Evolutionary conservation across 37 sponge, comb jelly and placozoan species (phyloP).

Genomic region (Petrosia ficiformis): DNA sequence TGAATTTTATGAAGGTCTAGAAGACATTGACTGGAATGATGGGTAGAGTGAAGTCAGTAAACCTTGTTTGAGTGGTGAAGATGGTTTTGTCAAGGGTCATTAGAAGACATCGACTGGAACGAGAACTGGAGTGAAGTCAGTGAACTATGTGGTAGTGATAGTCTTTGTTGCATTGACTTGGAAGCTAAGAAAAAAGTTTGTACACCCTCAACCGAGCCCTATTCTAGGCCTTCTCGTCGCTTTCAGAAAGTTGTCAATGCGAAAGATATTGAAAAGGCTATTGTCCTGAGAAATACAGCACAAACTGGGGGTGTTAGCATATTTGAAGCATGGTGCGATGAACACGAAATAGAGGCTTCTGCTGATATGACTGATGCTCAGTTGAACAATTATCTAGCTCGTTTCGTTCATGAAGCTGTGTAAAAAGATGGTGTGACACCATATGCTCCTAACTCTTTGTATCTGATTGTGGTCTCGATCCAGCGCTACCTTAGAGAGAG

Average conservation of each 20-base stretch:
- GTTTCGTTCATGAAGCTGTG: conserved; percentile 12
- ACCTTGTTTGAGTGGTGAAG: too few species aligned
- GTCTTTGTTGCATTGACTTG: neutral
- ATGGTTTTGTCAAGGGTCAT: too few species aligned
- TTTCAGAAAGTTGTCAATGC: neutral
- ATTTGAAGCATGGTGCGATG: neutral
- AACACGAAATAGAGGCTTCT: neutral
- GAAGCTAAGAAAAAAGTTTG: neutral
- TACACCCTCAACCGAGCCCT: neutral
- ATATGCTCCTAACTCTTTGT: conserved; percentile 4
- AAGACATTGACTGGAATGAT: too few species aligned
- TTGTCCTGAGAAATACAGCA: neutral
- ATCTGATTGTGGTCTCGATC: neutral
- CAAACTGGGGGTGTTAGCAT: conserved; percentile 5
- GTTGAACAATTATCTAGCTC: neutral
- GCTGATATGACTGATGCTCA: neutral
- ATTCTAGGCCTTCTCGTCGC: neutral
- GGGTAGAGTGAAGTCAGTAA: too few species aligned
- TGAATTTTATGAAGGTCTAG: too few species aligned
- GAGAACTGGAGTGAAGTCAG: neutral
- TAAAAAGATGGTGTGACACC: neutral
- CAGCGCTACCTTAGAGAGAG: conserved; percentile 13
- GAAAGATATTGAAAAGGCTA: neutral
- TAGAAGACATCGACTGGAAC: neutral
- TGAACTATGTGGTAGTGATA: neutral